Conservation (phyloP, 1,140 invertebrate species). For the Scylla paramamosain region DNA sequence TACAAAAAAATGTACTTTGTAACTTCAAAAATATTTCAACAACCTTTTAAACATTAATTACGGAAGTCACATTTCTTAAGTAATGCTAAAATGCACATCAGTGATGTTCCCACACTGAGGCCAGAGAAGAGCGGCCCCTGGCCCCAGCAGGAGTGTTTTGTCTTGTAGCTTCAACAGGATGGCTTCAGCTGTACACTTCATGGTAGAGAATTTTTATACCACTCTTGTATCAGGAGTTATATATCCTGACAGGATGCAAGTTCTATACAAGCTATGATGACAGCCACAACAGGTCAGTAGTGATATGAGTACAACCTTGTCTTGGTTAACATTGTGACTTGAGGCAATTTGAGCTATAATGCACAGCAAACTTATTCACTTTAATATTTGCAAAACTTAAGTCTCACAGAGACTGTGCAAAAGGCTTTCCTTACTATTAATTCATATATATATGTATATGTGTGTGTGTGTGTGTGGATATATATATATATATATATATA, state of each 20-base stretch:
- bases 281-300: neutral
- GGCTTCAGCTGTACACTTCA: constrained; percentile 4
- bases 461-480: constrained; percentile 17
- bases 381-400: constrained; percentile 51
- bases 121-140: neutral
- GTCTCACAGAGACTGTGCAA: constrained; percentile 66
- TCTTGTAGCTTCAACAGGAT: neutral
- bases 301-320: constrained; percentile 55
- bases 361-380: constrained; percentile 50
- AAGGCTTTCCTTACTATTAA: neutral
- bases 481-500: constrained; percentile 40
- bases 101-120: neutral
- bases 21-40: constrained; percentile 60
- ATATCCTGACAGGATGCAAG: neutral
- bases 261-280: constrained; percentile 30
- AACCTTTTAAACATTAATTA: constrained; percentile 40
- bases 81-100: constrained; percentile 28
- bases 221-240: neutral
- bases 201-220: neutral
- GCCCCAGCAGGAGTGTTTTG: neutral
- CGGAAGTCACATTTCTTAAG: neutral
- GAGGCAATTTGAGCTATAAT: constrained; percentile 62
- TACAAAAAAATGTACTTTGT: constrained; percentile 36
- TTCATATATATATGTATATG: neutral
- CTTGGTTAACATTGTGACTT: constrained; percentile 56